These are phyloP conservation scores for Caenorhabditis uteleia DNA, from an alignment of 2,888 invertebrate species.

Conservation along the genomic window DNA sequence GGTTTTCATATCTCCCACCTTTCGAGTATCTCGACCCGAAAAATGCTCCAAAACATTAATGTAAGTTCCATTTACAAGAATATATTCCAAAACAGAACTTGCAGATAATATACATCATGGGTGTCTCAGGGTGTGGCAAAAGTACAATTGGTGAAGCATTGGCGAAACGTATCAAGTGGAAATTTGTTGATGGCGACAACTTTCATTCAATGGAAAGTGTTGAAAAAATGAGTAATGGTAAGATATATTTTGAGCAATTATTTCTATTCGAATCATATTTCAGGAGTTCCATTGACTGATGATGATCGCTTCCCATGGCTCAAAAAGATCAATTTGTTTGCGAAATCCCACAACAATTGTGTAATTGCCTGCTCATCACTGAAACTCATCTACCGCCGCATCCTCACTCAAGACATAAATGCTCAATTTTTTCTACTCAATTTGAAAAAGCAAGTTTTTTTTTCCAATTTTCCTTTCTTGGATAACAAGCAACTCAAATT, in stretches of 20 bases:
- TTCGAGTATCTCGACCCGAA: conserved; percentile 25
- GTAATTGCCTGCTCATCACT: conserved; percentile 32
- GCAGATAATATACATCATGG: conserved; percentile 33
- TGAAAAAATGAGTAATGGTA: conserved; percentile 20
- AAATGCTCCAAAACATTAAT: conserved; percentile 18
- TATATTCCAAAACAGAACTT: too few relatives aligned
- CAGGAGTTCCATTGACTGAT: conserved; percentile 20
- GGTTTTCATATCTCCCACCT: conserved; percentile 34
- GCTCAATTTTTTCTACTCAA: conserved; percentile 1
- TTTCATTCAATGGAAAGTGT: conserved; percentile 22
- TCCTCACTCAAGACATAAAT: conserved; percentile 7
- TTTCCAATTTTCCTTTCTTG: too few relatives aligned
- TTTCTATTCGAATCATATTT: not conserved
- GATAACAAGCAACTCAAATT: conserved; percentile 29
- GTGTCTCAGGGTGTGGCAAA: conserved; percentile 43
- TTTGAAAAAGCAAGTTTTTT: conserved; percentile 3
- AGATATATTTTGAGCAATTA: not conserved
- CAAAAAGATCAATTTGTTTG: conserved; percentile 11
- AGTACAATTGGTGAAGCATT: conserved; percentile 24
- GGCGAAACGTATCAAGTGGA: conserved; percentile 5
- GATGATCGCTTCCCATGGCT: conserved; percentile 32
- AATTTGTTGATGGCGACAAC: conserved; percentile 29
- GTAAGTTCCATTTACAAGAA: conserved; percentile 6
- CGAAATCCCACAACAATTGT: conserved; percentile 1
- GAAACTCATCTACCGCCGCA: conserved; percentile 23